Percentiles rank a stretch among this genome's conserved stretches.
These are phyloP conservation scores for Aspiorhynchus laticeps DNA, from an alignment of 2,113 vertebrate genomes.

Conservation along the genomic window DNA sequence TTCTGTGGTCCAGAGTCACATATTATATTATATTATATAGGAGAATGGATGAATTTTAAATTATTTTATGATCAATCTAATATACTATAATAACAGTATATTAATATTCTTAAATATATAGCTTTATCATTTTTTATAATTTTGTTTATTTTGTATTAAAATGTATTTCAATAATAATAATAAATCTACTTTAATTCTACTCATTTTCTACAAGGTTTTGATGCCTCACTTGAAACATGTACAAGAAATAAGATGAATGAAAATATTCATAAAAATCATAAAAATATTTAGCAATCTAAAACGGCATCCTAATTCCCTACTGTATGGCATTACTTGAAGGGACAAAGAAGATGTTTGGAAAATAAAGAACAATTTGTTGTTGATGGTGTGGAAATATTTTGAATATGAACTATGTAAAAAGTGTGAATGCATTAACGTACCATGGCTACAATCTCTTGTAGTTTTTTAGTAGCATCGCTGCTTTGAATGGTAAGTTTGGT, in stretches of 20 bases:
- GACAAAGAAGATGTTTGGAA: not conserved
- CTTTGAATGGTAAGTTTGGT: slow-evolving; percentile 73
- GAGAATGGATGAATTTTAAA: too few species aligned
- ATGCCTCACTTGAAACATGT: not conserved
- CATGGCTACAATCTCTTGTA: slow-evolving; percentile 70
- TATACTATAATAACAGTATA: too few species aligned
- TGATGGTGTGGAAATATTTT: not conserved
- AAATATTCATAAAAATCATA: not conserved
- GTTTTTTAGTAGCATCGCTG: slow-evolving; percentile 69
- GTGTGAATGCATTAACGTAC: slow-evolving; percentile 61
- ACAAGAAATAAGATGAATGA: too few species aligned
- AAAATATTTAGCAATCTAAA: not conserved
- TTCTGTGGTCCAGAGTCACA: too few species aligned
- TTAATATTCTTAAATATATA: too few species aligned
- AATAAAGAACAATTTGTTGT: not conserved
- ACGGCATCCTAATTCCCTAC: not conserved
- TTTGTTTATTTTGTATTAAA: too few species aligned
- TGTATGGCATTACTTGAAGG: not conserved
- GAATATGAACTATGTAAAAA: not conserved
- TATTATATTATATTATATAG: too few species aligned
- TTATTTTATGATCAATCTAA: too few species aligned
- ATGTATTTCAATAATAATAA: too few species aligned
- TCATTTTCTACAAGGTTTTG: not conserved
- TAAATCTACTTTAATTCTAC: too few species aligned
- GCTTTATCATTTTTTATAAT: too few species aligned